Conservation (phyloP, 2,888 invertebrate genomes). For the Leptinotarsa juncta region DNA sequence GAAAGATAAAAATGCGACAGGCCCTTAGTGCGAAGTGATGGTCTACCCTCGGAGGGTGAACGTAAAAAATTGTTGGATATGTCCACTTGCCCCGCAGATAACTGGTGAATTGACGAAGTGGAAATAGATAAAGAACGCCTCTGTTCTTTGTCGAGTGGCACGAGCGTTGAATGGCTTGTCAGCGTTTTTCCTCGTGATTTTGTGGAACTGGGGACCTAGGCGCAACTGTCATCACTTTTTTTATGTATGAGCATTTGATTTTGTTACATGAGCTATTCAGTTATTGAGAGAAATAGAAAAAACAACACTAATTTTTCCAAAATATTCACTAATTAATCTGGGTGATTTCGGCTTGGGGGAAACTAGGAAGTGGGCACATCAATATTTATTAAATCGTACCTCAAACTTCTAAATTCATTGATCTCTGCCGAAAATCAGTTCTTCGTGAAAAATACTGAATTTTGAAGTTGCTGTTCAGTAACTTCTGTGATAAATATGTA, state of each 20-base stretch:
- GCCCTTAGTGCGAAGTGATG: conserved; percentile 15
- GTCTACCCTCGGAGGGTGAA: conserved; percentile 6
- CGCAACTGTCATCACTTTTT: neutral
- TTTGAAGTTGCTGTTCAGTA: too few relatives aligned
- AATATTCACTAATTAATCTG: too few relatives aligned
- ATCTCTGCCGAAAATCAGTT: too few relatives aligned
- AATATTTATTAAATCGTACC: too few relatives aligned
- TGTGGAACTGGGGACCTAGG: neutral
- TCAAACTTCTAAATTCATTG: too few relatives aligned
- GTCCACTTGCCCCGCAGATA: conserved; percentile 10
- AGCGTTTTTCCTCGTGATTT: neutral
- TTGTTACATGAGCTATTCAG: neutral
- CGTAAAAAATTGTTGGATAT: neutral
- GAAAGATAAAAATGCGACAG: conserved; percentile 6
- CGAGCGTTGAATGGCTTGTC: neutral
- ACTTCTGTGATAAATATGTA: too few relatives aligned
- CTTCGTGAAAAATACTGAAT: too few relatives aligned
- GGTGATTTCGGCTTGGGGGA: too few relatives aligned
- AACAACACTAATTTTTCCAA: too few relatives aligned
- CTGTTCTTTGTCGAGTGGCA: neutral
- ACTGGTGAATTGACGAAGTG: conserved; percentile 10
- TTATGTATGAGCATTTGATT: neutral
- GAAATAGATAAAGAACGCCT: conserved; percentile 8
- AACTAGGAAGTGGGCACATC: too few relatives aligned
- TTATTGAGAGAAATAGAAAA: too few relatives aligned